Evolutionary conservation across 2,888 invertebrate species (phyloP), one percentile per base, ranked within the genome.

Genomic region (Heliconius cydno): DNA sequence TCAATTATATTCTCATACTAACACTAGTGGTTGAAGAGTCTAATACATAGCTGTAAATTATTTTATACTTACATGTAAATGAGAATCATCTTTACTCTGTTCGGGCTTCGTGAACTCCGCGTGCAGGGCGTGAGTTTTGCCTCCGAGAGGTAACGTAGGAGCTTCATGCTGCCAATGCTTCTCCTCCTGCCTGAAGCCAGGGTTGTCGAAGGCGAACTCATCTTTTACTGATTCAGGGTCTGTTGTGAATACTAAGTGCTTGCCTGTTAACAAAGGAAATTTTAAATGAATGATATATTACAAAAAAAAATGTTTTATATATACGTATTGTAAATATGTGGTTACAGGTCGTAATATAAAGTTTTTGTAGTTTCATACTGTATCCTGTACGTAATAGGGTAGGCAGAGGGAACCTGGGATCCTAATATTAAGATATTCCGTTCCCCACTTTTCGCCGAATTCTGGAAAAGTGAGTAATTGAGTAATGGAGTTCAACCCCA

Each of bases 141-240:
- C 92, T 0, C 92, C 90, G 2, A 94, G 85, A 0, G 94, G 94
- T 38, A 95, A 85, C 3, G 95, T 95, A 0, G 94, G 94, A 0
- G 95, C 95, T 74, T 94, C 94, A 77, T 94, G 92, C 82, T 92
- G 92, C 95, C 95, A 95, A 30, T 87, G 88, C n/a, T 91, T 86
- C 85, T 94, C 94, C 2, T 94, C 94, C 81, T 93, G 92, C 70
- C 96, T 96, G 95, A 97, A 97, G 80, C 97, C 97, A 28, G 97
- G 97, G 94, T 97, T 97, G 91, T 97, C 97, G 90, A 97, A 97
- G 0, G 97, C 97, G 89, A 96, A 97, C 85, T 97, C 97, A 84
- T 96, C 96, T 84, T 96, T 97, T n/a, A 97, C 97, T 78, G 96
- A 96, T 87, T 97, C 97, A 0, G 97, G 97, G 88, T 97, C 97